phyloP scores from a whole-genome alignment of 2,888 invertebrate genomes.

The Drosophila sordidapex region DNA sequence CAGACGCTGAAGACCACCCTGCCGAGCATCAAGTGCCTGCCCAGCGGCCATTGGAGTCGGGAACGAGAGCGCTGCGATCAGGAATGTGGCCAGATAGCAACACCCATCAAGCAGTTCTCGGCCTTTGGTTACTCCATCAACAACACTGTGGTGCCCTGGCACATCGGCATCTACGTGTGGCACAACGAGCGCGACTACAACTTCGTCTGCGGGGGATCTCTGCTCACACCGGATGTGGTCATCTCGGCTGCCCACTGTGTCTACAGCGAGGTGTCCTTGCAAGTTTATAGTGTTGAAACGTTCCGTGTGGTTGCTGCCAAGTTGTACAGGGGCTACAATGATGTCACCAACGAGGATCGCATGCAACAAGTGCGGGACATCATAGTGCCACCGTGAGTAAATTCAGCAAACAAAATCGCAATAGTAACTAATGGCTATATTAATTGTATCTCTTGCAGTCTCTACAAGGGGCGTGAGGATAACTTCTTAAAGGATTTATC shows the following conservation, averaged over 20 bases:
- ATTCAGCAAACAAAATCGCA: too few species aligned
- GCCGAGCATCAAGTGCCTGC: constrained; percentile 49
- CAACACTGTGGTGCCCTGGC: constrained; percentile 70
- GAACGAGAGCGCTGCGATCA: constrained; percentile 53
- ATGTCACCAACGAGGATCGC: constrained; percentile 36
- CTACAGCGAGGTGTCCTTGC: constrained; percentile 39
- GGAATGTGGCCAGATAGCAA: constrained; percentile 68
- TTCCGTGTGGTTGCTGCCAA: constrained; percentile 64
- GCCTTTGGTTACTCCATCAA: constrained; percentile 57
- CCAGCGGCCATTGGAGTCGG: constrained; percentile 59
- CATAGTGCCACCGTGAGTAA: constrained; percentile 46
- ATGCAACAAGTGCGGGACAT: constrained; percentile 38
- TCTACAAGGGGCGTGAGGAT: constrained; percentile 48
- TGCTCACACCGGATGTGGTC: constrained; percentile 66
- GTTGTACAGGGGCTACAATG: constrained; percentile 51
- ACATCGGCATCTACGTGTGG: constrained; percentile 59
- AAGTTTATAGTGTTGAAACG: constrained; percentile 29
- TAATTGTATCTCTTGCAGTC: constrained; percentile 10
- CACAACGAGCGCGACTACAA: constrained; percentile 50
- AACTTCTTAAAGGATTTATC: constrained; percentile 58
- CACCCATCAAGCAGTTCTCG: constrained; percentile 64
- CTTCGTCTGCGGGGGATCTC: constrained; percentile 63
- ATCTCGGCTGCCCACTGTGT: constrained; percentile 73
- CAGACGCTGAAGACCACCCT: constrained; percentile 11
- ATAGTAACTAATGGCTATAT: background rate